phyloP scores from a whole-genome alignment of 1,140 invertebrate genomes.

The Pseudomyrmex dendroicus region DNA sequence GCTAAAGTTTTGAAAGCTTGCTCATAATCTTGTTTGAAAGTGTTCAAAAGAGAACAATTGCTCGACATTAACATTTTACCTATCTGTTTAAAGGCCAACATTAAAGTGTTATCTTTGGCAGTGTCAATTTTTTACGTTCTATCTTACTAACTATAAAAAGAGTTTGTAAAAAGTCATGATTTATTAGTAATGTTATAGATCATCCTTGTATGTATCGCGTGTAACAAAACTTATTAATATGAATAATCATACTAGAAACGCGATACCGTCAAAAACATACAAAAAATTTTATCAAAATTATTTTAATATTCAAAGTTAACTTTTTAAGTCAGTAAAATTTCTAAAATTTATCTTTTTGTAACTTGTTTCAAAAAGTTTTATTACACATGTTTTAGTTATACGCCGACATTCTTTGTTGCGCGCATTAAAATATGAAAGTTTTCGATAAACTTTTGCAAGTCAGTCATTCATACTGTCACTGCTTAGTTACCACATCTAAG shows the following conservation, averaged over 20 bases:
- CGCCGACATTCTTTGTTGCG: neutral
- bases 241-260: slow-evolving; percentile 6
- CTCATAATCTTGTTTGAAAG: neutral
- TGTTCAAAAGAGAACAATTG: slow-evolving; percentile 1
- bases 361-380: neutral
- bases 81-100: slow-evolving; percentile 66
- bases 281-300: neutral
- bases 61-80: slow-evolving; percentile 17
- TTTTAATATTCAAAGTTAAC: neutral
- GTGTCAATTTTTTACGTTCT: slow-evolving; percentile 65
- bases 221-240: neutral
- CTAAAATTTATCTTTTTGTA: neutral
- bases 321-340: neutral
- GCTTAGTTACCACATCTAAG: neutral
- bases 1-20: slow-evolving; percentile 14
- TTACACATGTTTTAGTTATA: slow-evolving; percentile 8
- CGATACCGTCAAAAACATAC: neutral
- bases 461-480: slow-evolving; percentile 12
- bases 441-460: slow-evolving; percentile 24
- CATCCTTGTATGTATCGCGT: neutral
- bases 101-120: slow-evolving; percentile 81
- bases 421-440: slow-evolving; percentile 7
- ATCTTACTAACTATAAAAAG: slow-evolving; percentile 47
- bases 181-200: slow-evolving; percentile 48
- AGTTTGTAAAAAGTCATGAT: slow-evolving; percentile 28